These are phyloP conservation scores for Busseola fusca DNA, from an alignment of 2,888 invertebrate genomes.

Conservation along the genomic window DNA sequence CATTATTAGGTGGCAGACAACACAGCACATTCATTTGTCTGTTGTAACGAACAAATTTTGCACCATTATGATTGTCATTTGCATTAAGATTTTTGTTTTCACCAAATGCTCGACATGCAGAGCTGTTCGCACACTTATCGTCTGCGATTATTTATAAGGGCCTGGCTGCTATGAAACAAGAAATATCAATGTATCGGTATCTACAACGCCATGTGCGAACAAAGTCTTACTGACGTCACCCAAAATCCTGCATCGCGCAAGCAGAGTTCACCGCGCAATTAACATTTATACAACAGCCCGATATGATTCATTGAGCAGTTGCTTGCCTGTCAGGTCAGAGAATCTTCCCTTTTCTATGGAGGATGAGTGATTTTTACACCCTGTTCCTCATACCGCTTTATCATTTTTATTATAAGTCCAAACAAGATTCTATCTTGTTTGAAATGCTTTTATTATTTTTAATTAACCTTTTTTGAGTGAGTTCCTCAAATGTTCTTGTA, in stretches of 20 bases:
- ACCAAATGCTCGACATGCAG: background rate
- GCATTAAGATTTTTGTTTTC: background rate
- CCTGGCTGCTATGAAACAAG: background rate
- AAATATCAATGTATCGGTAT: background rate
- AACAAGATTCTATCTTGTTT: background rate
- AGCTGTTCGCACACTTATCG: background rate
- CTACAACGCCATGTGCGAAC: no score
- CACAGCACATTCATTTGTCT: background rate
- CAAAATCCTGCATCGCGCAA: no score
- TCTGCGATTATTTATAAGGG: background rate
- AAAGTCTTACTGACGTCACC: no score
- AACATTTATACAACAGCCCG: no score
- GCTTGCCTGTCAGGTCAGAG: no score
- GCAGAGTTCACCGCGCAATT: no score
- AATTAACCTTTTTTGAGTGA: conserved; percentile 12
- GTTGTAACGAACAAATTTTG: background rate
- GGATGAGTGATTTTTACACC: no score
- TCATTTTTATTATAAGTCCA: no score
- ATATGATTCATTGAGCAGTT: no score
- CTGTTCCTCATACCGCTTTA: no score
- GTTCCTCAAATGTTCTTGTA: conserved; percentile 6
- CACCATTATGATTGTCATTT: background rate
- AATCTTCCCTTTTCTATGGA: no score
- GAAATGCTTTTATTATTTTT: conserved; percentile 9
- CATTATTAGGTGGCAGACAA: background rate